A percentile compares a stretch with the other conserved stretches of the same genome.
These are phyloP conservation scores for Stenotaenia linearis DNA, from an alignment of 2,888 invertebrate species.

Conservation along the genomic window DNA sequence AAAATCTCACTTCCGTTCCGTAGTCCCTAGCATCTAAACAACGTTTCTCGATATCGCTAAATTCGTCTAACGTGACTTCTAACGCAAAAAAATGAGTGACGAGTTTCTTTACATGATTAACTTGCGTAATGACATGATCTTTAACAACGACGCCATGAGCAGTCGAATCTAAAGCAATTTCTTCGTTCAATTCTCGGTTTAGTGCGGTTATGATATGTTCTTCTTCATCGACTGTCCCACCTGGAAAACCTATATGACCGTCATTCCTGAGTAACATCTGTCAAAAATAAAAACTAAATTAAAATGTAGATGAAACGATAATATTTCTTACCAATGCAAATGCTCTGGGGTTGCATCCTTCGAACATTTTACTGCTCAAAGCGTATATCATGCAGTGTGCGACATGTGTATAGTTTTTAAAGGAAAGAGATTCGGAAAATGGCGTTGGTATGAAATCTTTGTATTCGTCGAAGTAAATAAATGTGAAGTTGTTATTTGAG, in stretches of 20 bases:
- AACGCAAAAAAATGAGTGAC: conserved; percentile 49
- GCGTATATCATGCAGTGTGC: conserved; percentile 49
- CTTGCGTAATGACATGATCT: conserved; percentile 46
- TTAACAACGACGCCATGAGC: conserved; percentile 40
- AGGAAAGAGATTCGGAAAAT: background rate
- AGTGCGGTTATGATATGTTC: conserved; percentile 48
- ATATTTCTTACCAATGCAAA: too few species aligned
- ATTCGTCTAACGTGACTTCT: conserved; percentile 46
- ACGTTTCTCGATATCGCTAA: conserved; percentile 46
- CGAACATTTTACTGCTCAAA: too few species aligned
- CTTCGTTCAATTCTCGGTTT: conserved; percentile 53
- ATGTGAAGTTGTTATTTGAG: background rate
- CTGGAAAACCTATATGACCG: conserved; percentile 54
- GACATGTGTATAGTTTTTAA: conserved; percentile 41
- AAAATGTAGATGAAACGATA: too few species aligned
- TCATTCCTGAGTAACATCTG: conserved; percentile 56
- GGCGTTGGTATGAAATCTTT: background rate
- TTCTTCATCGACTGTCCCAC: conserved; percentile 50
- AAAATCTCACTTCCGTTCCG: conserved; percentile 46
- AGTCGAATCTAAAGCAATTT: conserved; percentile 48
- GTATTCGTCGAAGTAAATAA: background rate
- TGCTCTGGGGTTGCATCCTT: too few species aligned
- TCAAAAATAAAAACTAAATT: conserved; percentile 29
- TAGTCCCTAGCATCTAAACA: conserved; percentile 47
- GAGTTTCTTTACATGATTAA: conserved; percentile 45